Percentiles rank a stretch among this genome's conserved stretches.
These are phyloP conservation scores for Archips crataeganus DNA, from an alignment of 2,888 invertebrate genomes.

Conservation along the genomic window DNA sequence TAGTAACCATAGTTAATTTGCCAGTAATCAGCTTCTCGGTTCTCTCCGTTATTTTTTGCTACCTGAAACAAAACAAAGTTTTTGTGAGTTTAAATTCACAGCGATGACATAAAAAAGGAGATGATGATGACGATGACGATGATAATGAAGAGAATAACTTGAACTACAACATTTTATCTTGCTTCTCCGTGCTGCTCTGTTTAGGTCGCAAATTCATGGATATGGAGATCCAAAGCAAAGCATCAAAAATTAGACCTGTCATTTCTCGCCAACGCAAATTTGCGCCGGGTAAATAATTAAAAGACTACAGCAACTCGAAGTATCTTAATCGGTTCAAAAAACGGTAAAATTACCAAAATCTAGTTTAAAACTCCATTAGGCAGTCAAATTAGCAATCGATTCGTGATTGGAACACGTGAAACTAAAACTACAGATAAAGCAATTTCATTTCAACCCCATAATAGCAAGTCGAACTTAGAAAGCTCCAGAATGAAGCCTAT, in stretches of 20 bases:
- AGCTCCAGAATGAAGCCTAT: constrained; percentile 31
- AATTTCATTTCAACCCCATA: constrained; percentile 49
- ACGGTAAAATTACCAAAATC: constrained; percentile 12
- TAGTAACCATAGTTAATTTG: too few relatives aligned
- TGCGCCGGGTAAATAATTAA: background rate
- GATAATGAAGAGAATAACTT: too few relatives aligned
- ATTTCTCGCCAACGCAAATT: too few relatives aligned
- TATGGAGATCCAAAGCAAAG: too few relatives aligned
- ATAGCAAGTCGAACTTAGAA: constrained; percentile 49
- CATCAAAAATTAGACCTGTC: too few relatives aligned
- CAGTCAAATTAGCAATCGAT: constrained; percentile 39
- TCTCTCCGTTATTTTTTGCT: background rate
- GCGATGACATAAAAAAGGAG: background rate
- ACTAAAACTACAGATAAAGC: constrained; percentile 34
- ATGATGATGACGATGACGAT: too few relatives aligned
- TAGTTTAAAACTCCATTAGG: constrained; percentile 29
- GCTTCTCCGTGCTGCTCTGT: too few relatives aligned
- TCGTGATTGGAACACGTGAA: constrained; percentile 27
- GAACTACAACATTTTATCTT: too few relatives aligned
- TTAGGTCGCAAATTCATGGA: too few relatives aligned
- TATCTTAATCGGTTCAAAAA: background rate
- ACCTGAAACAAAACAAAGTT: constrained; percentile 1
- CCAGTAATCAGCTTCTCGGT: background rate
- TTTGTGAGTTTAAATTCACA: background rate
- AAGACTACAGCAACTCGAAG: background rate